Base-by-base conservation (phyloP, 2,797 vertebrate genomes). In the Lepidocolaptes lacrymiger region DNA sequence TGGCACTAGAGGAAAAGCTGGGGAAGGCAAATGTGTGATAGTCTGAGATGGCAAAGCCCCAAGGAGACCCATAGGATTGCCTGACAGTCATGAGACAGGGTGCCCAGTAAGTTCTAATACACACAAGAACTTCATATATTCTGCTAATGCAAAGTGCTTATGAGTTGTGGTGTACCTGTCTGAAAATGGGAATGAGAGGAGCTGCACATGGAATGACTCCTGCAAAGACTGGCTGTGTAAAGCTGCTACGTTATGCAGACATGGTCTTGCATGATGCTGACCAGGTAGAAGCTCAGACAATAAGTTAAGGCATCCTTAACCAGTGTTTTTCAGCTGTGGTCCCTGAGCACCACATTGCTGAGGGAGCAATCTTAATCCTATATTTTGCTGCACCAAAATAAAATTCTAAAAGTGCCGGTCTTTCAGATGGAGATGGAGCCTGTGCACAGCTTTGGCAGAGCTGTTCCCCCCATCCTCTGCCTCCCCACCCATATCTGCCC, bases 101-200 rank as follows among this genome's bases (percentile, higher is more conserved):
- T 36, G 19, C 14, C 22, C 39, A 41, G 14, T 49, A 48, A 46
- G 3, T 3, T 21, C 10, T 49, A 89, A 85, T 89, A 69, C 18
- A 5, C 6, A 2, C 2, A 23, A 14, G 10, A 55, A 27, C 27
- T 76, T 68, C 2, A 8, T 30, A 5, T 2, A 52, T 36, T 52
- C 49, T 83, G 39, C 39, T 85, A 17, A 71, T 37, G 26, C 14
- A 24, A 73, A 63, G 32, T 41, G 55, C 28, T 52, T 0, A 0
- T 2, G 2, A 44, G 43, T 4, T 0, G 0, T 36, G 54, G 18
- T 22, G 14, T 44, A 14, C 7, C 2, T 27, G 23, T 54, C 56
- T 81, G 61, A 56, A 88, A 58, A 68, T 5, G 22, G 43, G 41
- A 9, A 22, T 30, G 52, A 82, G 48, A 58, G 27, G 48, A 61